A percentile compares a stretch with the other conserved stretches of the same genome.
These are phyloP conservation scores for Paragorgia papillata DNA, from an alignment of 92 coral and sea anemone species.

Conservation along the genomic window DNA sequence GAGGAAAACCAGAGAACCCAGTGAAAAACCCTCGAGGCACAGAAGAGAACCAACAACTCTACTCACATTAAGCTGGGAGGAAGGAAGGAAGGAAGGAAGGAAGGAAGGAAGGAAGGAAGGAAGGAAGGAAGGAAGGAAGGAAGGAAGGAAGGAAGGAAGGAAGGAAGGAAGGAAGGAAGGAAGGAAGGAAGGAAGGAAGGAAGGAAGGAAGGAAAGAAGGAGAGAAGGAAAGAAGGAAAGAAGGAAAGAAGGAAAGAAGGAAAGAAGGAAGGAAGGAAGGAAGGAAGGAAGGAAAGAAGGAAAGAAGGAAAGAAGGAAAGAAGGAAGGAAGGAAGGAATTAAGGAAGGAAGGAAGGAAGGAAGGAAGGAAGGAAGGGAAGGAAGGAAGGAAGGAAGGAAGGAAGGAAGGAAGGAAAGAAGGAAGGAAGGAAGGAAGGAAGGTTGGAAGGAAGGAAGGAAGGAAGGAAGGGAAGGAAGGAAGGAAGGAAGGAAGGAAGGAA, in stretches of 20 bases:
- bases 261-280: constrained; percentile 24
- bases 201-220: not conserved
- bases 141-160: constrained; percentile 4
- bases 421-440: not conserved
- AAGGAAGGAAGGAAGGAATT: constrained; percentile 10
- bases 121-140: constrained; percentile 1
- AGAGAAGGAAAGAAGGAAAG: not conserved
- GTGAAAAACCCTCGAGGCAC: no score
- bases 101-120: constrained; percentile 18
- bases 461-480: not conserved
- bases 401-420: constrained; percentile 3
- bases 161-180: constrained; percentile 30
- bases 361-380: constrained; percentile 1
- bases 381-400: constrained; percentile 3
- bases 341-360: constrained; percentile 16
- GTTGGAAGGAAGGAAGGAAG: not conserved
- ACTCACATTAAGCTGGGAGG: no score
- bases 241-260: not conserved
- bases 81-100: constrained; percentile 4
- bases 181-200: not conserved
- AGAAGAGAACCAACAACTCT: no score
- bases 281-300: not conserved
- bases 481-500: constrained; percentile 5
- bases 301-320: not conserved
- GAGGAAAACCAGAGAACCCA: no score